Evolutionary conservation across 2,888 invertebrate species (phyloP).

Genomic region (Aproaerema taeniolella): DNA sequence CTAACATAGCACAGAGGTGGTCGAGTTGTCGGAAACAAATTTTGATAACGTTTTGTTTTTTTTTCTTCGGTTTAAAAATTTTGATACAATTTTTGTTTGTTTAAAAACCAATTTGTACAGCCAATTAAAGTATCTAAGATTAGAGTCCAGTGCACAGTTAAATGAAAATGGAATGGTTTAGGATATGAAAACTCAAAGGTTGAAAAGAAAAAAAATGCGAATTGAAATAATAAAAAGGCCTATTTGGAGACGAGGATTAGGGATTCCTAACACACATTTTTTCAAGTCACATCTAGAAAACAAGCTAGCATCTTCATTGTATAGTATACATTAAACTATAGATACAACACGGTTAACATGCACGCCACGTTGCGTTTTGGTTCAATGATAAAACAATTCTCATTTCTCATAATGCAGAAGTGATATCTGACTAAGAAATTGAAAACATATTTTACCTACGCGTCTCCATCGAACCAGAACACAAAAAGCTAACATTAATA

Average conservation of each 20-base stretch:
- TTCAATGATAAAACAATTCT: conserved; percentile 58
- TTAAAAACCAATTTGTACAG: conserved; percentile 37
- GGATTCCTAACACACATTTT: conserved; percentile 64
- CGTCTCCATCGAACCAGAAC: conserved; percentile 71
- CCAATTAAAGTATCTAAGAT: conserved; percentile 51
- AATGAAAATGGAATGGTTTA: conserved; percentile 29
- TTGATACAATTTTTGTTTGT: conserved; percentile 20
- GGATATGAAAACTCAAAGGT: conserved; percentile 32
- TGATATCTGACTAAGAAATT: conserved; percentile 31
- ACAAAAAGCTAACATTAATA: conserved; percentile 74
- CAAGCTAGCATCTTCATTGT: conserved; percentile 68
- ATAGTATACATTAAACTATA: conserved; percentile 65
- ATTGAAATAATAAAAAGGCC: conserved; percentile 30
- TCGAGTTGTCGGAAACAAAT: conserved; percentile 38
- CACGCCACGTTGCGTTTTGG: conserved; percentile 73
- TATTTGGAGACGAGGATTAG: conserved; percentile 57
- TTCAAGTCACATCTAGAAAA: conserved; percentile 69
- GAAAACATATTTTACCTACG: conserved; percentile 34
- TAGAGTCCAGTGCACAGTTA: conserved; percentile 26
- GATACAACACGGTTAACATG: conserved; percentile 71
- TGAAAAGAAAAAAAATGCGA: conserved; percentile 28
- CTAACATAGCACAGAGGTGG: conserved; percentile 8
- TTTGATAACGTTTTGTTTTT: conserved; percentile 26
- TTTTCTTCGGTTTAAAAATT: conserved; percentile 20
- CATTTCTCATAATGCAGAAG: conserved; percentile 32